These are phyloP conservation scores for Galbula dea DNA, from an alignment of 2,113 vertebrate genomes.

Conservation along the genomic window DNA sequence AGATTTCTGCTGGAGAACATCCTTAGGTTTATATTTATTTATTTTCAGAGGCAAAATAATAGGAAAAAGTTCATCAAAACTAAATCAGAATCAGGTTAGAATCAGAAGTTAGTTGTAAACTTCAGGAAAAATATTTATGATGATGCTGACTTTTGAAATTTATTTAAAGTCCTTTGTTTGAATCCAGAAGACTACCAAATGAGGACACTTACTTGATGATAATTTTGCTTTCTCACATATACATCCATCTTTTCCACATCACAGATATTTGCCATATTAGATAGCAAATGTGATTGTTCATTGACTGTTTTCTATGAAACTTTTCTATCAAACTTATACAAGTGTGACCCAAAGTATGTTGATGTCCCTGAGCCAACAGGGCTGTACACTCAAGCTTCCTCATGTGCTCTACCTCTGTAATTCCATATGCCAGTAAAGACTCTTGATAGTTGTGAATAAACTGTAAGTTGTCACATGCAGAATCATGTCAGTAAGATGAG, in stretches of 20 bases:
- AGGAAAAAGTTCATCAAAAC: not conserved
- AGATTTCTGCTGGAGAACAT: not conserved
- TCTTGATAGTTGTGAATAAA: not conserved
- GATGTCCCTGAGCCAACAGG: not conserved
- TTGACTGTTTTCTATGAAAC: not conserved
- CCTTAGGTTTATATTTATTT: not conserved
- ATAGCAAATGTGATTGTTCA: not conserved
- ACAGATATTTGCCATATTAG: not conserved
- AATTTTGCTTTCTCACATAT: not conserved
- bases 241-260: not conserved
- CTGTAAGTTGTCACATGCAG: accelerated
- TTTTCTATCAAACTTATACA: not conserved
- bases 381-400: not conserved
- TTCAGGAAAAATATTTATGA: not conserved
- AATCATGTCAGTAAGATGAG: not conserved
- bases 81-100: not conserved
- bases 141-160: not conserved
- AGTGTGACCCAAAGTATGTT: not conserved
- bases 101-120: not conserved
- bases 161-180: not conserved
- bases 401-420: not conserved
- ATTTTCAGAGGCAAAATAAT: not conserved
- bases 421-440: not conserved
- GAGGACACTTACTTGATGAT: not conserved
- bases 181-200: not conserved